A percentile compares a stretch with the other conserved stretches of the same genome.
phyloP scores from a whole-genome alignment of 2,888 invertebrate species.

The Platycheirus rosarum region DNA sequence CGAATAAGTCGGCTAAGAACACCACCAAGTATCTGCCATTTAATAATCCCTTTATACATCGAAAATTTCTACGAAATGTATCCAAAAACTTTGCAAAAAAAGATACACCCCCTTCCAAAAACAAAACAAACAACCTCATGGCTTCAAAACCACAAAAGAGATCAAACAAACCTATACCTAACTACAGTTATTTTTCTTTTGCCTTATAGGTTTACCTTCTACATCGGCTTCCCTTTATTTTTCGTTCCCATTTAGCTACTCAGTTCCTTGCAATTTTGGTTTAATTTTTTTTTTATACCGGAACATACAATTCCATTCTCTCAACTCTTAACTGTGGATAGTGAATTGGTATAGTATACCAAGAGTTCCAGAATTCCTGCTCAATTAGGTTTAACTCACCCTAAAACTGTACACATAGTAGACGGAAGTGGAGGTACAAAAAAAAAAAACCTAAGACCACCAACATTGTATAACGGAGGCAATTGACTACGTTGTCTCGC shows the following conservation, averaged over 20 bases:
- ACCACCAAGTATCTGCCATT: background rate
- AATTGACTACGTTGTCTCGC: constrained; percentile 68
- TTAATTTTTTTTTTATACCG: background rate
- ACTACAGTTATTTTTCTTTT: too few species aligned
- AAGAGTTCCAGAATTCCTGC: constrained; percentile 34
- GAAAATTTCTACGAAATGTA: constrained; percentile 22
- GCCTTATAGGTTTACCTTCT: background rate
- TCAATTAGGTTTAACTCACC: constrained; percentile 63
- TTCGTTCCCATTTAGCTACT: constrained; percentile 10
- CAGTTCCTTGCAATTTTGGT: background rate
- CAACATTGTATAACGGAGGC: constrained; percentile 65
- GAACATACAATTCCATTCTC: background rate
- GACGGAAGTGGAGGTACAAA: background rate
- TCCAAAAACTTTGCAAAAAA: constrained; percentile 19
- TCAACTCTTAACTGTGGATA: background rate
- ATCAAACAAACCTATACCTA: background rate
- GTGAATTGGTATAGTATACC: background rate
- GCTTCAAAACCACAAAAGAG: background rate
- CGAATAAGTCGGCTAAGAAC: background rate
- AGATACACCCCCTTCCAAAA: background rate
- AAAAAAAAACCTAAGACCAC: constrained; percentile 43
- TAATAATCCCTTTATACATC: background rate
- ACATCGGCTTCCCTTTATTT: background rate
- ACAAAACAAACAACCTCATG: background rate
- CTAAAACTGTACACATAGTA: constrained; percentile 9